Conservation (phyloP, 92 coral and sea anemone genomes). For the Galaxea fascicularis region DNA sequence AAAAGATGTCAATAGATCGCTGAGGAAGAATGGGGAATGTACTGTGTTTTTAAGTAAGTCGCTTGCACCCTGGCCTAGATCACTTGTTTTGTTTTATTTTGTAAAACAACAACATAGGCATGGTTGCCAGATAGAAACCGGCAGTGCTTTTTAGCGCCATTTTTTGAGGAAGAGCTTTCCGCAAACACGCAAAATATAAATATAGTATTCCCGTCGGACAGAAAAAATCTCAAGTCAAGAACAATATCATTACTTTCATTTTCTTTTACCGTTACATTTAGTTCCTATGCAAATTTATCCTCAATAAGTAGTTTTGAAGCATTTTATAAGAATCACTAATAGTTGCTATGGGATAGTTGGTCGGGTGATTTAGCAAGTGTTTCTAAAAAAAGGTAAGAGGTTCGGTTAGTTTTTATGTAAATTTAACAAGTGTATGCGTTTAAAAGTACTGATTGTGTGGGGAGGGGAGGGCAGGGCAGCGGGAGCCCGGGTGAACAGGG, state of each 20-base stretch:
- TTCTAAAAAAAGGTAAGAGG: no score
- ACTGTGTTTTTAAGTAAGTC: neutral
- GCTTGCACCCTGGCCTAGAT: neutral
- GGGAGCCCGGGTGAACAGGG: no score
- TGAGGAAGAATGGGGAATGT: neutral
- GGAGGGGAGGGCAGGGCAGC: no score
- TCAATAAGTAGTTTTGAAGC: neutral
- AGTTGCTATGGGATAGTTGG: slow-evolving; percentile 21
- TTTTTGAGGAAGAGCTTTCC: no score
- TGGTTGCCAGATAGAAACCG: no score
- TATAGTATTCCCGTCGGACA: neutral
- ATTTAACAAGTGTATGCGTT: no score
- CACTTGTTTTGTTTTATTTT: neutral
- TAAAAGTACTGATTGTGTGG: no score
- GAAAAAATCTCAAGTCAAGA: neutral
- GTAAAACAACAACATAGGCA: neutral
- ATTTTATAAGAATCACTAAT: neutral
- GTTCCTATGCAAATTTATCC: slow-evolving; percentile 16
- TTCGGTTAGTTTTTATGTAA: no score
- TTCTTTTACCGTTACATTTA: neutral
- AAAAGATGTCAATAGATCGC: neutral
- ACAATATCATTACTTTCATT: neutral
- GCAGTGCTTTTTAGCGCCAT: neutral
- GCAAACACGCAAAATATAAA: neutral
- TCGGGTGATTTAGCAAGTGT: neutral